These are phyloP conservation scores for Anhinga anhinga DNA, from an alignment of 2,113 vertebrate species.

Conservation along the genomic window DNA sequence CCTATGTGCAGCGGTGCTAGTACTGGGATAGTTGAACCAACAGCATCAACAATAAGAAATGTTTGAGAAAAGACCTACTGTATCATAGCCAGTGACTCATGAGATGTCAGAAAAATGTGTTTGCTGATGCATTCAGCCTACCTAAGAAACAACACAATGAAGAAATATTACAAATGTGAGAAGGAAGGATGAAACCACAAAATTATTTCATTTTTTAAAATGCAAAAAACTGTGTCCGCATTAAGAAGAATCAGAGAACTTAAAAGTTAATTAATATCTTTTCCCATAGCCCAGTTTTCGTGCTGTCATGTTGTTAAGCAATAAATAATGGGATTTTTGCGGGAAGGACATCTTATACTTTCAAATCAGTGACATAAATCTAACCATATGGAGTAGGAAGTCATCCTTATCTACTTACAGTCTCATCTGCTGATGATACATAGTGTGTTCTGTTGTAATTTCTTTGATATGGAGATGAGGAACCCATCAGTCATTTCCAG, in stretches of 20 bases:
- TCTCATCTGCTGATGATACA: slow-evolving; percentile 55
- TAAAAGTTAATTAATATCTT: slow-evolving; percentile 27
- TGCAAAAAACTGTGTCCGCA: background rate
- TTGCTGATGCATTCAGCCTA: background rate
- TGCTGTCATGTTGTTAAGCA: slow-evolving; percentile 26
- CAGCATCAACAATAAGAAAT: background rate
- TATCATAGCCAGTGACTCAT: background rate
- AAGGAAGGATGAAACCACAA: background rate
- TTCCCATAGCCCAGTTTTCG: background rate
- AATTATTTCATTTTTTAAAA: background rate
- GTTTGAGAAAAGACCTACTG: background rate
- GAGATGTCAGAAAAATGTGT: background rate
- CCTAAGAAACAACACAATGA: background rate
- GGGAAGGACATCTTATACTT: slow-evolving; percentile 27
- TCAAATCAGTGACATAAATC: slow-evolving; percentile 56
- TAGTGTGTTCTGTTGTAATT: slow-evolving; percentile 26
- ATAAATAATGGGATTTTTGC: slow-evolving; percentile 62
- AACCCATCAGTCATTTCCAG: slow-evolving; percentile 18
- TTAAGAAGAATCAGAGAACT: slow-evolving; percentile 21
- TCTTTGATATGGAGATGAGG: slow-evolving; percentile 48
- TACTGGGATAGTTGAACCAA: background rate
- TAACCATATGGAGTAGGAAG: slow-evolving; percentile 53
- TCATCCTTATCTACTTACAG: slow-evolving; percentile 56
- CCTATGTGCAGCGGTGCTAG: background rate
- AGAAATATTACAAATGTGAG: background rate